phyloP scores from a whole-genome alignment of 2,888 invertebrate genomes.

The Cryptophagus acutangulus region DNA sequence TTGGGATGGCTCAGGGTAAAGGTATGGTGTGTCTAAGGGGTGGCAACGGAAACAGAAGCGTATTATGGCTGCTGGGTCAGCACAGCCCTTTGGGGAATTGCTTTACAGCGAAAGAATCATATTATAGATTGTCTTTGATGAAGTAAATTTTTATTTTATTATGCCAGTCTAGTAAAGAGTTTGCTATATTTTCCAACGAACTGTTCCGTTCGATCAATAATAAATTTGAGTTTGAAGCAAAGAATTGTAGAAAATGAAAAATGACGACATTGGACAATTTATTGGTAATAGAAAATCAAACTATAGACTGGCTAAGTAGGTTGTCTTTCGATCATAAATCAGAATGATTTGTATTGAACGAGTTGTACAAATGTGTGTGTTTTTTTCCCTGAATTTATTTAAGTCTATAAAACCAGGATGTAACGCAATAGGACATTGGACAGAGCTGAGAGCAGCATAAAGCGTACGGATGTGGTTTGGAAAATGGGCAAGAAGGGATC shows the following conservation, averaged over 20 bases:
- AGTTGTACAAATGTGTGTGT: conserved; percentile 8
- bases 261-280: conserved; percentile 8
- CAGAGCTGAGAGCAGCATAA: background rate
- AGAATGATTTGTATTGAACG: conserved; percentile 19
- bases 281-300: conserved; percentile 19
- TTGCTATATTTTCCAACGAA: too few relatives aligned
- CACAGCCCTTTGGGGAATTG: conserved; percentile 33
- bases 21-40: conserved; percentile 23
- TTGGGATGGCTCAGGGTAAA: conserved; percentile 29
- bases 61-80: conserved; percentile 42
- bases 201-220: background rate
- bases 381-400: too few relatives aligned
- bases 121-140: background rate
- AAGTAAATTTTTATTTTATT: conserved; percentile 1
- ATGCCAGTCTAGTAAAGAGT: background rate
- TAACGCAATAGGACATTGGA: conserved; percentile 13
- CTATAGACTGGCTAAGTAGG: conserved; percentile 19
- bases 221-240: background rate
- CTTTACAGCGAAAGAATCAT: conserved; percentile 6
- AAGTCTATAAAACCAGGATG: conserved; percentile 12
- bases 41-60: conserved; percentile 34
- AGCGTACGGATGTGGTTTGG: conserved; percentile 22
- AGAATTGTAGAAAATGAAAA: background rate
- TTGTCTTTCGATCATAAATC: conserved; percentile 22
- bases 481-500: conserved; percentile 20